Evolutionary conservation across 2,113 vertebrate species (phyloP), one percentile per base, ranked within the genome.

Genomic region (Hepsetus odoe): DNA sequence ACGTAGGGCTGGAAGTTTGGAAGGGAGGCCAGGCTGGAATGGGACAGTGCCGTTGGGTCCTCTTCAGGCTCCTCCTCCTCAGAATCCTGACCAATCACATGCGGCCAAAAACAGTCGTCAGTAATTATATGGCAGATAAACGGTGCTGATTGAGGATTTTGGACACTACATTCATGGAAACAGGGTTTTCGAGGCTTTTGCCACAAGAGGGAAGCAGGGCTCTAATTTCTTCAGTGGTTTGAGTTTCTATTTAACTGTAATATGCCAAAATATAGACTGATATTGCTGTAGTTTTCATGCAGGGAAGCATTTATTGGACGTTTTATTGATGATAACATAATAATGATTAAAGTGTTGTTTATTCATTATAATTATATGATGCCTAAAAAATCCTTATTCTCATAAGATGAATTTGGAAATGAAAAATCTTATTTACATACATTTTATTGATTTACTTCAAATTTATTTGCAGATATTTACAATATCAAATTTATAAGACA

Each of bases 31-130:
- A 78, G 85, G 72, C 88, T 80, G 13, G 68, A 24, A 68, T n/a
- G 40, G 28, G 5, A 80, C 28, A 81, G 83, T n/a, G 70, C 71
- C 38, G 59, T 18, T 49, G 78, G 20, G 33, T 93, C 90, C 14
- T 81, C 82, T 13, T 93, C 92, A 0, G 95, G 91, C 59, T 95
- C 94, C 71, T 95, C 93, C 30, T 99, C 97, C 51, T 98, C 97
- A 0, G 98, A 99, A 87, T 99, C 96, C 95, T 97, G 89, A 8
- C 84, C 82, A 86, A 87, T 87, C 5, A 83, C 56, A 38, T 67
- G 73, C 26, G 35, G 40, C 16, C 77, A 80, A 55, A 8, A 55
- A 22, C 9, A 55, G 51, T 2, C 12, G n/a, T 24, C 51, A 55
- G 51, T 55, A n/a, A 8, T n/a, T 55, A 55, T 22, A 55, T 24